Evolutionary conservation across 2,888 invertebrate species (phyloP).

Genomic region (Boloria euphrosyne): DNA sequence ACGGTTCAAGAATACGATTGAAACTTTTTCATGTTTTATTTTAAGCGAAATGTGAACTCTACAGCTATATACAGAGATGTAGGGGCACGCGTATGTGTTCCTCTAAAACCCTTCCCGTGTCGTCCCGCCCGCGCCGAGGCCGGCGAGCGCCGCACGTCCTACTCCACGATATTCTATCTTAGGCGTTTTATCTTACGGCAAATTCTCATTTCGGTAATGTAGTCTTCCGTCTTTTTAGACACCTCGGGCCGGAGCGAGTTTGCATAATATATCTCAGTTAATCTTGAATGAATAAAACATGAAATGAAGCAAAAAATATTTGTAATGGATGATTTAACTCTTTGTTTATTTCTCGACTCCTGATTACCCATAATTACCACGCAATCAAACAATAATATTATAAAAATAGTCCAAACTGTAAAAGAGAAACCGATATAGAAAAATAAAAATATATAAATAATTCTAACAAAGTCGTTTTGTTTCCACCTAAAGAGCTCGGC

Average conservation of each 20-base stretch:
- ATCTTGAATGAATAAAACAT: background rate
- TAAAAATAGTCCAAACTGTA: too few species aligned
- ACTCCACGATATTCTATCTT: slow-evolving; percentile 22
- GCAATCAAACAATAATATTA: too few species aligned
- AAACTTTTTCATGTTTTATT: background rate
- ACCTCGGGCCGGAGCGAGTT: slow-evolving; percentile 13
- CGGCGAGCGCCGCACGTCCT: slow-evolving; percentile 6
- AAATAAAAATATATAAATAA: too few species aligned
- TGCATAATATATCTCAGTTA: slow-evolving; percentile 19
- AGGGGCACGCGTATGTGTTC: slow-evolving; percentile 9
- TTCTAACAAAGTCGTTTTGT: background rate
- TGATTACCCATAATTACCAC: too few species aligned
- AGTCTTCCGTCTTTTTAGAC: slow-evolving; percentile 27
- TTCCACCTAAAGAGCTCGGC: background rate
- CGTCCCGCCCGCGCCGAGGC: slow-evolving; percentile 5
- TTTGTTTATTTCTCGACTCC: too few species aligned
- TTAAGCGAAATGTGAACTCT: background rate
- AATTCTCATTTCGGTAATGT: slow-evolving; percentile 28
- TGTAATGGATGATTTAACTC: too few species aligned
- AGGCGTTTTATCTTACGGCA: slow-evolving; percentile 24
- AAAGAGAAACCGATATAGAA: too few species aligned
- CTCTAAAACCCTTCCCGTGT: slow-evolving; percentile 25
- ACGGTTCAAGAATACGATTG: too few species aligned
- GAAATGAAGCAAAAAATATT: too few species aligned
- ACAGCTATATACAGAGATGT: slow-evolving; percentile 10